Base-by-base conservation (phyloP, 1,140 invertebrate genomes). In the Oryctes rhinoceros region DNA sequence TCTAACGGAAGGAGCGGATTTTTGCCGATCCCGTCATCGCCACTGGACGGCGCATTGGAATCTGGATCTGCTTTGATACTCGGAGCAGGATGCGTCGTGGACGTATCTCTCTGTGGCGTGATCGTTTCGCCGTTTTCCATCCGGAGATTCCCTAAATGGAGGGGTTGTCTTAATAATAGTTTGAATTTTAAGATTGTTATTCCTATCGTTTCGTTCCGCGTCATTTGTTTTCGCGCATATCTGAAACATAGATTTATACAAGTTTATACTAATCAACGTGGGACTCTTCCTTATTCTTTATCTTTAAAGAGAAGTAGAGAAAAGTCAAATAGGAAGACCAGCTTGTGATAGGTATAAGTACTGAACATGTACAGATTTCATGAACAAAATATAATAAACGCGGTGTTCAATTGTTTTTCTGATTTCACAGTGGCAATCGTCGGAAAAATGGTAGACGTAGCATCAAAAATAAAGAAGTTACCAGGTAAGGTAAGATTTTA, bases 111-210 rank as follows among this genome's bases (percentile, higher is more conserved):
- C 9, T 71, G 20, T 6, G 65, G 24, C 4, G 6, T 13, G 3
- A 15, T 35, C 13, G 5, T 35, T 71, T 71, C 24, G 24, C 24
- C 35, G 65, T 37, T 30, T 71, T 71, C n/a, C 24, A 9, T 20
- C 18, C 24, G 30, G 11, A 24, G 0, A 4, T 10, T 71, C 65
- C 24, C 65, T 37, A 10, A 35, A 35, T 13, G 65, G 65, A 24
- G 35, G 65, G 10, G 20, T 67, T 75, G 77, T 78, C 75, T 44
- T 9, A 15, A 67, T 67, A 30, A 35, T 35, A 35, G 4, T 59
- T 62, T 71, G 20, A 71, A 35, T 48, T 78, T 81, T 80, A 11
- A 81, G 81, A 76, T 85, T 85, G 59, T 85, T 85, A 78, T 85
- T 85, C 6, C 76, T 78, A 76, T 85, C 85, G 47, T 83, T 82